Percentiles rank a stretch among this genome's conserved stretches.
phyloP scores from a whole-genome alignment of 2,113 vertebrate species.

The Oreochromis spilurus region DNA sequence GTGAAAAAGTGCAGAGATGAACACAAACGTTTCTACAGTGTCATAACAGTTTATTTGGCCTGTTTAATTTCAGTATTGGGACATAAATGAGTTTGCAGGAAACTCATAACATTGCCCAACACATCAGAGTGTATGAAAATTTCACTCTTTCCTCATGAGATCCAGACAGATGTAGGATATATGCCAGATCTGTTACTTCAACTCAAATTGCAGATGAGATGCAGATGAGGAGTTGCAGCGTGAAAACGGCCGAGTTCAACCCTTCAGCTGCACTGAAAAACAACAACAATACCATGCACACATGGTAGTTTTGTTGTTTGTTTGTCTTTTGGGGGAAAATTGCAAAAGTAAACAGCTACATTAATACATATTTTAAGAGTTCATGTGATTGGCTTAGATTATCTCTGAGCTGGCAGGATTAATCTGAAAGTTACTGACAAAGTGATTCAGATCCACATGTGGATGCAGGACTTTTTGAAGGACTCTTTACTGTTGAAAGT shows the following conservation, averaged over 20 bases:
- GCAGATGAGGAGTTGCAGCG: background rate
- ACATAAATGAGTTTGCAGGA: background rate
- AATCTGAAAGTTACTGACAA: background rate
- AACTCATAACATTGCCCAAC: background rate
- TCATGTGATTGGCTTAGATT: background rate
- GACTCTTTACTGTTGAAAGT: background rate
- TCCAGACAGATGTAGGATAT: background rate
- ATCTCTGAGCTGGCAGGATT: background rate
- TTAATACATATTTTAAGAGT: background rate
- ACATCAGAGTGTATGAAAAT: background rate
- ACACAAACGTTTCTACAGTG: background rate
- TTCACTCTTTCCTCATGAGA: background rate
- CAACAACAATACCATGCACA: background rate
- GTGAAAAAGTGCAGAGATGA: background rate
- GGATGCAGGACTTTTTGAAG: background rate
- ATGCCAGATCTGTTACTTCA: background rate
- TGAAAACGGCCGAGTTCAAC: background rate
- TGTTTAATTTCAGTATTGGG: background rate
- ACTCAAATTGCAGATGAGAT: background rate
- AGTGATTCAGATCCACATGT: background rate
- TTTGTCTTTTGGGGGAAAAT: rapidly evolving
- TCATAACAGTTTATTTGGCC: background rate
- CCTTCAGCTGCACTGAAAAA: background rate
- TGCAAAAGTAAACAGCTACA: background rate
- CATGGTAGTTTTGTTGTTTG: background rate